Percentiles rank a stretch among this genome's conserved stretches.
phyloP scores from a whole-genome alignment of 2,113 vertebrate genomes.

The Crotophaga sulcirostris region DNA sequence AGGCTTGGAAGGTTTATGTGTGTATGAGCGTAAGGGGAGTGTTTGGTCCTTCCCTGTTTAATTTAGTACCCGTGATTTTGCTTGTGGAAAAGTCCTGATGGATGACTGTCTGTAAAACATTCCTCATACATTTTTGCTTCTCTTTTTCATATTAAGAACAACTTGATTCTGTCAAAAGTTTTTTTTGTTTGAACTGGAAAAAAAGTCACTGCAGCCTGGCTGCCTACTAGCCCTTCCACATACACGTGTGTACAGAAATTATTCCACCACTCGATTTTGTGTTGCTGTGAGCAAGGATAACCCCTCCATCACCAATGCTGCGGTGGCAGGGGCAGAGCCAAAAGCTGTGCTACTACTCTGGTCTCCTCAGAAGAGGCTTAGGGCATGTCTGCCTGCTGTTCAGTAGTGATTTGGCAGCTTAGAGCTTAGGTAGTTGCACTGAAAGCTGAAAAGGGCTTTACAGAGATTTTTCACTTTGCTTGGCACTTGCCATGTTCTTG shows the following conservation, averaged over 20 bases:
- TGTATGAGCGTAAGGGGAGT: neutral
- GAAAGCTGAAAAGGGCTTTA: neutral
- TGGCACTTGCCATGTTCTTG: neutral
- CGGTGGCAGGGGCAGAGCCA: neutral
- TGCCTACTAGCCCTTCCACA: neutral
- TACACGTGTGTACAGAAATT: neutral
- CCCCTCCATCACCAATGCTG: accelerated
- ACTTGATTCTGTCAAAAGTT: neutral
- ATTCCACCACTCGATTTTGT: neutral
- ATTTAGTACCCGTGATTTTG: neutral
- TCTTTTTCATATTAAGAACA: accelerated
- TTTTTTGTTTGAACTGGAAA: neutral
- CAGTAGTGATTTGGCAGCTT: neutral
- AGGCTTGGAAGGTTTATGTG: neutral
- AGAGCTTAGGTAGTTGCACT: neutral
- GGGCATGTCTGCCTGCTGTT: neutral
- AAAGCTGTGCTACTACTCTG: neutral
- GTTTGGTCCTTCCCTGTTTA: neutral
- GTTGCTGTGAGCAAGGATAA: neutral
- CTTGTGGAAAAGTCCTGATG: neutral
- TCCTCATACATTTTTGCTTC: accelerated
- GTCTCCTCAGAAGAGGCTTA: neutral
- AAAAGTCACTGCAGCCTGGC: neutral
- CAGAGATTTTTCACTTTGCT: neutral
- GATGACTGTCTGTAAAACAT: neutral